Base-by-base conservation (phyloP, 2,113 vertebrate genomes). In the Buteo buteo region DNA sequence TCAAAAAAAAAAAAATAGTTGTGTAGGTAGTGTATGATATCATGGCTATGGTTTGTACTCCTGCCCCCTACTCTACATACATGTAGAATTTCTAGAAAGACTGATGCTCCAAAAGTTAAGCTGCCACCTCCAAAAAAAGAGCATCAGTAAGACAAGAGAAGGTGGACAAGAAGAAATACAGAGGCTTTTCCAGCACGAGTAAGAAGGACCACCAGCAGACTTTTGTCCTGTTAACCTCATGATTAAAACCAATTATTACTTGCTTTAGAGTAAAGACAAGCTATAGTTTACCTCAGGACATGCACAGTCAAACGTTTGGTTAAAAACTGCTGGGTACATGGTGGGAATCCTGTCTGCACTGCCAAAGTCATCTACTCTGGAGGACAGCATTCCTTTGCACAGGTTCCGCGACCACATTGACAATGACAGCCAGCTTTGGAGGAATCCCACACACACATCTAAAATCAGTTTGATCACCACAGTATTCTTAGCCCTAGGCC, bases 401-500 rank as follows among this genome's bases (percentile, higher is more conserved):
- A 5, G 40, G 57, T 88, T 95, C 83, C 82, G 61, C 44, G 49
- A 40, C 38, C 1, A 29, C 6, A 5, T 2, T 73, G 11, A 34
- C 13, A 64, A 81, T 31, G 59, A 86, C 57, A 96, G 65, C 44
- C 80, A 84, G 88, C 77, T 96, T 89, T 82, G 81, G 86, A 58
- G 89, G 70, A 95, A 94, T 96, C 89, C 94, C 93, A 44, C 34
- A 87, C 58, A 61, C 88, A 87, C 81, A 89, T 94, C 81, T 79
- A 82, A 87, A 95, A 82, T 73, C 84, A 65, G 83, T 94, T 94
- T 94, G 89, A 94, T 91, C 83, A 89, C 78, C 78, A 77, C 80
- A 95, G 91, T 77, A 73, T 87, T 93, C 80, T 34, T 26, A 88
- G 95, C 95, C 95, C 66, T 47, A 88, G 93, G 95, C 79, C 82